A percentile compares a stretch with the other conserved stretches of the same genome.
Evolutionary conservation across 2,797 vertebrate species (phyloP).

Genomic region (Zenarchopterus dispar): DNA sequence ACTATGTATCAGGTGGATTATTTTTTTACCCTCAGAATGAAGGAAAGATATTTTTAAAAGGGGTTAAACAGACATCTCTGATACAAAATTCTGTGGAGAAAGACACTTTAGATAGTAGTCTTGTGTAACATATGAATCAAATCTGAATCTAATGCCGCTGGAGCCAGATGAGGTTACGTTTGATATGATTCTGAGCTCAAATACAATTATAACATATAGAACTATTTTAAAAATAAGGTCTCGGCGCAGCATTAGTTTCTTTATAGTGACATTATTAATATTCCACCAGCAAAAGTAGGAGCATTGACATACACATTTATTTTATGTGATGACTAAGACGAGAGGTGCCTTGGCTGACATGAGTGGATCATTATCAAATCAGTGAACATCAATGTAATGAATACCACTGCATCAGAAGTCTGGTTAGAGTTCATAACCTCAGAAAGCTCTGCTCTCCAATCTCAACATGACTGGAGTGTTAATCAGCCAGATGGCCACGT

Average conservation of each 20-base stretch:
- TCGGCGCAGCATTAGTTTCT: too few species aligned
- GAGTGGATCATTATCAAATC: conserved; percentile 48
- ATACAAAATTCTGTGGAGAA: conserved; percentile 25
- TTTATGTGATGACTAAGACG: too few species aligned
- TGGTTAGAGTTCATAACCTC: conserved; percentile 43
- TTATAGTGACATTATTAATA: too few species aligned
- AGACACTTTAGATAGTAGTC: conserved; percentile 19
- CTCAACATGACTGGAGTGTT: conserved; percentile 38
- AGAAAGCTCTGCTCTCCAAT: conserved; percentile 25
- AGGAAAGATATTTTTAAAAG: neutral
- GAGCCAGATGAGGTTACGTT: conserved; percentile 27
- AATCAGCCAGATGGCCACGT: conserved; percentile 51
- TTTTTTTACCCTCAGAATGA: too few species aligned
- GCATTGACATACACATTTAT: too few species aligned
- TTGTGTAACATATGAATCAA: conserved; percentile 33
- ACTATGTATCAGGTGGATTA: too few species aligned
- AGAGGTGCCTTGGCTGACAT: neutral
- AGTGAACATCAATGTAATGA: conserved; percentile 43
- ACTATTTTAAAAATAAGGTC: too few species aligned
- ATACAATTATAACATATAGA: too few species aligned
- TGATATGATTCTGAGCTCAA: too few species aligned
- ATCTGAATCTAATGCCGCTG: conserved; percentile 33
- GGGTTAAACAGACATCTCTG: conserved; percentile 4
- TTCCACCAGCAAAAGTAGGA: too few species aligned
- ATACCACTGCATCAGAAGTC: conserved; percentile 37